phyloP scores from a whole-genome alignment of 2,888 invertebrate species.

The Bellardia pandia region DNA sequence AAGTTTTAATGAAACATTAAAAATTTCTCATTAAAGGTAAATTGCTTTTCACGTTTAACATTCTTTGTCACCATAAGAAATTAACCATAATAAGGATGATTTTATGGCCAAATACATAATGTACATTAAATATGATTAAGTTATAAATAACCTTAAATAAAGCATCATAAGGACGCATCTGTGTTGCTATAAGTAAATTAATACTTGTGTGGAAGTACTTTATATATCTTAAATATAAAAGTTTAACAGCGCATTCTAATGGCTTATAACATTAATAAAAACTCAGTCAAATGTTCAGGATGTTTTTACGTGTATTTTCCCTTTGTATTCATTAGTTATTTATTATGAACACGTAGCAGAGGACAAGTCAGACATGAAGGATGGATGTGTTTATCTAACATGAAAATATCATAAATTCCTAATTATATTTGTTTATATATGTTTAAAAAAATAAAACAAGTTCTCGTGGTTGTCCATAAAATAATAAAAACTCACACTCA shows the following conservation, averaged over 20 bases:
- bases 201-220: not conserved
- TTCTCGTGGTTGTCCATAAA: not conserved
- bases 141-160: not conserved
- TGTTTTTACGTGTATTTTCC: not conserved
- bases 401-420: conserved; percentile 2
- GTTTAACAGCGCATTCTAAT: not conserved
- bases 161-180: not conserved
- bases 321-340: not conserved
- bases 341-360: not conserved
- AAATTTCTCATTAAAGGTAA: too few relatives aligned
- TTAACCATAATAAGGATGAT: not conserved
- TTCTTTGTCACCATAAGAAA: not conserved
- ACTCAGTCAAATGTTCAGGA: not conserved
- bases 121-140: not conserved
- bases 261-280: not conserved
- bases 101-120: not conserved
- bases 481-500: too few relatives aligned
- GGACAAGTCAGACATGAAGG: not conserved
- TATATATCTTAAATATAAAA: not conserved
- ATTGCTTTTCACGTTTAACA: not conserved
- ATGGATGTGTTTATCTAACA: not conserved
- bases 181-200: not conserved
- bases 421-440: not conserved
- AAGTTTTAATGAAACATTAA: too few relatives aligned
- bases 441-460: not conserved